Evolutionary conservation across 2,888 invertebrate genomes (phyloP), one percentile per base, ranked within the genome.

Genomic region (Incurvaria masculella): DNA sequence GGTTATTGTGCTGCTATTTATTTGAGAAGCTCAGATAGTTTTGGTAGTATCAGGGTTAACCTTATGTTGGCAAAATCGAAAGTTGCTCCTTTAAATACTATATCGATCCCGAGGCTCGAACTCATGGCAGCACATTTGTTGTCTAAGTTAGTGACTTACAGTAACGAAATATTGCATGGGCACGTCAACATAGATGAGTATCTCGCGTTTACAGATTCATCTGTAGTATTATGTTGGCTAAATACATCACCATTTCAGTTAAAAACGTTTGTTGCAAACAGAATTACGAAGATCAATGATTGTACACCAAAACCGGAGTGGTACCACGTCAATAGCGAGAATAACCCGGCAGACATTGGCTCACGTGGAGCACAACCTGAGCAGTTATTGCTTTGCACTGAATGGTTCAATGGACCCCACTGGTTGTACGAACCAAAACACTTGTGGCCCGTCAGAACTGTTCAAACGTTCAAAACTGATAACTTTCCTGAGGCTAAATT

Each of bases 221-320:
- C 8, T 14, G 14, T 56, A 10, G 53, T 53, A 2, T 42, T 55
- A 18, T 44, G 45, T 10, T 56, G 54, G 53, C 48, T 55, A 4
- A 43, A 42, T 42, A 19, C 26, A 4, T 33, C 44, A 2, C 44
- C 51, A 21, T 42, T 44, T n/a, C 14, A 21, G 17, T 21, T 33
- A 16, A 38, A 26, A 6, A 45, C 45, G 8, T 55, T 53, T 18
- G 49, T 54, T 5, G 55, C 47, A 0, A 55, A 55, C 43, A 42
- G 51, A 50, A 50, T 55, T 3, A 21, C 52, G 2, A 41, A 48
- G 39, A 53, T 55, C 41, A 47, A 53, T 17, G 46, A 50, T 1
- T 44, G 49, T 2, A 45, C 49, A 2, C 43, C 51, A 17, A 3
- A 16, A 5, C n/a, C 14, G 0, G 41, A 51, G 14, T n/a, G n/a